Percentiles rank a stretch among this genome's conserved stretches.
These are phyloP conservation scores for Choristoneura fumiferana DNA, from an alignment of 1,140 invertebrate species.

Conservation along the genomic window DNA sequence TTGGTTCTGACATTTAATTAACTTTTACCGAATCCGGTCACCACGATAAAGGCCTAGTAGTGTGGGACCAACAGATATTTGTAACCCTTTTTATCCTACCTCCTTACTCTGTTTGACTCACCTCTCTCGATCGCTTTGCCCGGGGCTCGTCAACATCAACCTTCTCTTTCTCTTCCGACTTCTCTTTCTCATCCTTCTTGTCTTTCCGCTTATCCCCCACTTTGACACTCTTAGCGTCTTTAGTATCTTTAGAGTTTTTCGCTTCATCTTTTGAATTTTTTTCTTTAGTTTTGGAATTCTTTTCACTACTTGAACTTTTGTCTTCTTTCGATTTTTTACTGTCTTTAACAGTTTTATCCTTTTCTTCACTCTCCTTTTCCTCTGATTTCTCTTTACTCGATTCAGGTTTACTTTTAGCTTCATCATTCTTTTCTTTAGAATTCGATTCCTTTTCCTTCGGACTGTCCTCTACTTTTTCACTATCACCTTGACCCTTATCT, in stretches of 20 bases:
- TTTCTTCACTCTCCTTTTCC: neutral
- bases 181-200: slow-evolving; percentile 24
- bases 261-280: neutral
- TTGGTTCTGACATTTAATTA: too few relatives aligned
- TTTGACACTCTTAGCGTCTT: neutral
- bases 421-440: neutral
- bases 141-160: slow-evolving; percentile 51
- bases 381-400: neutral
- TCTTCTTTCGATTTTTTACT: neutral
- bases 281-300: neutral
- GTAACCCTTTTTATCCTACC: too few relatives aligned
- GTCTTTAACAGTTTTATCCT: neutral
- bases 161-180: slow-evolving; percentile 33
- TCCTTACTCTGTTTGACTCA: too few relatives aligned
- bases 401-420: neutral
- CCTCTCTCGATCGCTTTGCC: slow-evolving; percentile 67
- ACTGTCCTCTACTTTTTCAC: slow-evolving; percentile 24
- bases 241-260: slow-evolving; percentile 9
- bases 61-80: too few relatives aligned
- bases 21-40: too few relatives aligned
- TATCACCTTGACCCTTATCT: slow-evolving; percentile 18
- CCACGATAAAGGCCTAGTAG: too few relatives aligned
- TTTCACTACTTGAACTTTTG: neutral
- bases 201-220: slow-evolving; percentile 20
- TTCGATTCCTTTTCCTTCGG: neutral